Evolutionary conservation across 1,140 invertebrate species (phyloP).

Genomic region (Cotesia chilonis): DNA sequence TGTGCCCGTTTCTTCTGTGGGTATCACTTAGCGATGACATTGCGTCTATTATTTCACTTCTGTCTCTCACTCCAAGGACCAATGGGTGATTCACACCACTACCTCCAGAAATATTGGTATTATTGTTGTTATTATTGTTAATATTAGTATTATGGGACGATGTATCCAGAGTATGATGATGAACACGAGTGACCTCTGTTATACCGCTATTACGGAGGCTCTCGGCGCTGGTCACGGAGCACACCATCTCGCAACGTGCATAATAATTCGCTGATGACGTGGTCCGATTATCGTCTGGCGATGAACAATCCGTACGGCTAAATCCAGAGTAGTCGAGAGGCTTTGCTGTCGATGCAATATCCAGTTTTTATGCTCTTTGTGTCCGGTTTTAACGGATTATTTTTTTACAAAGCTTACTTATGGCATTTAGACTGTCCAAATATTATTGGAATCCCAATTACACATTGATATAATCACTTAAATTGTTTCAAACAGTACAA

Average conservation of each 20-base stretch:
- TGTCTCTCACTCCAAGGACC: constrained; percentile 24
- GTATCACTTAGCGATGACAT: constrained; percentile 58
- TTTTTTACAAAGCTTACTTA: neutral
- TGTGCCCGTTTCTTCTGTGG: constrained; percentile 44
- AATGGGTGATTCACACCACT: neutral
- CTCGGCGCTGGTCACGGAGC: constrained; percentile 61
- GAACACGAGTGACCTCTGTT: constrained; percentile 36
- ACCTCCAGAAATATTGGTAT: neutral
- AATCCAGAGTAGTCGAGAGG: constrained; percentile 22
- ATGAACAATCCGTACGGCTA: neutral
- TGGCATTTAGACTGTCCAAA: no score
- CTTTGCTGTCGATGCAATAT: constrained; percentile 25
- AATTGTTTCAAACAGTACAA: no score
- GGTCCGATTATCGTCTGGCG: constrained; percentile 25
- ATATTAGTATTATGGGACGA: neutral
- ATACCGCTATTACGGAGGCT: constrained; percentile 41
- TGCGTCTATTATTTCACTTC: constrained; percentile 36
- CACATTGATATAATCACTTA: no score
- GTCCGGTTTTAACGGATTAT: no score
- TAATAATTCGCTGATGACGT: constrained; percentile 54
- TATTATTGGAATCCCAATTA: no score
- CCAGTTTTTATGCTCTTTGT: constrained; percentile 9
- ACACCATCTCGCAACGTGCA: constrained; percentile 65
- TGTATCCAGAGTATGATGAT: constrained; percentile 24
- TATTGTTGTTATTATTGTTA: constrained; percentile 16